Evolutionary conservation across 1,140 invertebrate genomes (phyloP), one percentile per base, ranked within the genome.

Genomic region (Nasonia vitripennis): DNA sequence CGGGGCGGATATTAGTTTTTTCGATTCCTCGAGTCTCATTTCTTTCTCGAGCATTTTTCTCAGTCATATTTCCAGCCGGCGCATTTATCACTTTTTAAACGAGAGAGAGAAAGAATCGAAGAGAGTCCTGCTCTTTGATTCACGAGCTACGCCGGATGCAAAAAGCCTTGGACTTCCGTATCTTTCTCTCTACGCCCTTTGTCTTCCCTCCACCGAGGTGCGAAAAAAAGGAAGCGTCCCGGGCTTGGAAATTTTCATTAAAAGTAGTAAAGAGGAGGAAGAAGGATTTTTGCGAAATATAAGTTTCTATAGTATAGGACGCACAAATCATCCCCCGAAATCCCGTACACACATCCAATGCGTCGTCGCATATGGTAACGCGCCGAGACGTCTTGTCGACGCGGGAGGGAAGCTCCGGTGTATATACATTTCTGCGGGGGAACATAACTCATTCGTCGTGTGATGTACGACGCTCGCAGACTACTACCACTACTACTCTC

Each of bases 1-100:
- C 92, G 91, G 91, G 89, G 89, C 92, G 91, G 91, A 92, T 92
- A 92, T 92, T 92, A 92, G 91, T 92, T 92, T 92, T 45, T 92
- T 92, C 91, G 91, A 92, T 92, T 91, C 86, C 88, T 92, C 90
- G 86, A 91, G 88, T 88, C 87, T 87, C 55, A 62, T 62, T 62
- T 62, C 55, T 81, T 84, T 84, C 86, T 74, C 87, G 85, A 70
- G 73, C 87, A 92, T 91, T 92, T 92, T 91, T 92, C 92, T 92
- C 91, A 92, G 90, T 91, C 89, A 92, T 91, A 92, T 92, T 91
- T 90, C 89, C 88, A 87, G 77, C 88, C 86, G 55, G 87, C 84
- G 90, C 91, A 92, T 92, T 92, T 92, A 92, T 92, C 92, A 92
- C 89, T 91, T 92, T 91, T 90, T 91, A 92, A 92, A 90, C 89